Percentiles rank a stretch among this genome's conserved stretches.
These are phyloP conservation scores for Strix uralensis DNA, from an alignment of 2,113 vertebrate genomes.

Conservation along the genomic window DNA sequence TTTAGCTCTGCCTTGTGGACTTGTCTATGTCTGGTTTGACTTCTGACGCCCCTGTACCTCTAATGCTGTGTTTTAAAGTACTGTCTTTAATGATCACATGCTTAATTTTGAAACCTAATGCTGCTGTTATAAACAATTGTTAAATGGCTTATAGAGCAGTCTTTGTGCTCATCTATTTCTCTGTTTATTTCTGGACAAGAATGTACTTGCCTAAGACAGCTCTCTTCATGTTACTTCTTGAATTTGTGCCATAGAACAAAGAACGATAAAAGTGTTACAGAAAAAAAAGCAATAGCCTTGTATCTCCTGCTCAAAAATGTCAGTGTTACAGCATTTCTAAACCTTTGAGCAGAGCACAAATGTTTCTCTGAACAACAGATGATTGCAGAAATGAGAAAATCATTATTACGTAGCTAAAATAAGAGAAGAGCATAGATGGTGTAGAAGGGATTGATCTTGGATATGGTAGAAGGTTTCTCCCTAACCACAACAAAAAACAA, in stretches of 20 bases:
- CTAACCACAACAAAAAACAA: not conserved
- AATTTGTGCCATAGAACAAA: not conserved
- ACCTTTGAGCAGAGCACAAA: not conserved
- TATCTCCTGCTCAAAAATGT: slow-evolving; percentile 11
- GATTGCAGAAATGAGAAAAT: not conserved
- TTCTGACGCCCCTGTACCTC: not conserved
- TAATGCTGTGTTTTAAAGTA: not conserved
- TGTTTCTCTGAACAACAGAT: not conserved
- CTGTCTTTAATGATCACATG: not conserved
- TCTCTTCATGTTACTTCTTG: slow-evolving; percentile 5
- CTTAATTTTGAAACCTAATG: not conserved
- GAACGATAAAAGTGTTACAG: not conserved
- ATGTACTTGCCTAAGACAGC: not conserved
- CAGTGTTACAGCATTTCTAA: not conserved
- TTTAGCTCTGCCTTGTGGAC: not conserved
- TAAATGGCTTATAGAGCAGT: not conserved
- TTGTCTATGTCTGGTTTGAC: not conserved
- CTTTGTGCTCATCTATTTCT: not conserved
- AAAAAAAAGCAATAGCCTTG: not conserved
- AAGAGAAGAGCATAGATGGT: not conserved
- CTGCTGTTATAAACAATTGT: not conserved
- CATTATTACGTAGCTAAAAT: not conserved
- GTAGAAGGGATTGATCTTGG: not conserved
- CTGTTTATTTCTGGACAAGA: slow-evolving; percentile 5
- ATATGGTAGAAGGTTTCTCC: not conserved